These are phyloP conservation scores for Oreohelix idahoensis DNA, from an alignment of 1,140 invertebrate species.

Conservation along the genomic window DNA sequence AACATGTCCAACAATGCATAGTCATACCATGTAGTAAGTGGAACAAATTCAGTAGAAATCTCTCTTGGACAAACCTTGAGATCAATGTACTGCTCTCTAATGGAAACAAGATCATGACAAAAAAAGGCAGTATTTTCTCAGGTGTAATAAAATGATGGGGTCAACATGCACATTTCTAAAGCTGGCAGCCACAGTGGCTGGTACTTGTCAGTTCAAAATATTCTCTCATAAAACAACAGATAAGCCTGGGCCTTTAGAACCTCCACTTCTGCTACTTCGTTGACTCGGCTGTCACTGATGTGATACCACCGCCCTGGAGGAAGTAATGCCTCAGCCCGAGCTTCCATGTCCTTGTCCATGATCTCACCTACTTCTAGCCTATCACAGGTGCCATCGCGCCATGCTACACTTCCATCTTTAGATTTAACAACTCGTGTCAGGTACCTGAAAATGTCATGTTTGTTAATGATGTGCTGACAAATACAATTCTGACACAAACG, in stretches of 20 bases:
- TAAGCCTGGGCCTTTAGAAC: slow-evolving; percentile 95
- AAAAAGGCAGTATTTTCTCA: too few relatives aligned
- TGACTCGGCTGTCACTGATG: slow-evolving; percentile 90
- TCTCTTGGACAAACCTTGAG: too few relatives aligned
- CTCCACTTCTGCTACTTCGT: slow-evolving; percentile 83
- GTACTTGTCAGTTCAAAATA: slow-evolving; percentile 62
- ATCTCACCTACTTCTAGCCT: slow-evolving; percentile 41
- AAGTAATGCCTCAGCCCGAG: slow-evolving; percentile 68
- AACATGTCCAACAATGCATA: too few relatives aligned
- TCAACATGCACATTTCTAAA: too few relatives aligned
- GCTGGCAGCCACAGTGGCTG: too few relatives aligned
- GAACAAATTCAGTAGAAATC: too few relatives aligned
- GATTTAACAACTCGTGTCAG: slow-evolving; percentile 25
- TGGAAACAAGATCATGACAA: too few relatives aligned
- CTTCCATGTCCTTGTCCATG: slow-evolving; percentile 47
- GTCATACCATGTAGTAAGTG: too few relatives aligned
- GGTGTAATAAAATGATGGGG: too few relatives aligned
- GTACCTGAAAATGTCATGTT: slow-evolving; percentile 46
- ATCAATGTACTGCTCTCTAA: too few relatives aligned
- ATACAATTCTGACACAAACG: too few relatives aligned
- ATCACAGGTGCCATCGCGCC: neutral
- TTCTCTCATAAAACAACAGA: slow-evolving; percentile 92
- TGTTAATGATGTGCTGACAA: neutral
- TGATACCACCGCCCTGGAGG: slow-evolving; percentile 89
- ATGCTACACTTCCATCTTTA: neutral